A percentile compares a stretch with the other conserved stretches of the same genome.
phyloP scores from a whole-genome alignment of 2,888 invertebrate genomes.

The Zonitis immaculata region DNA sequence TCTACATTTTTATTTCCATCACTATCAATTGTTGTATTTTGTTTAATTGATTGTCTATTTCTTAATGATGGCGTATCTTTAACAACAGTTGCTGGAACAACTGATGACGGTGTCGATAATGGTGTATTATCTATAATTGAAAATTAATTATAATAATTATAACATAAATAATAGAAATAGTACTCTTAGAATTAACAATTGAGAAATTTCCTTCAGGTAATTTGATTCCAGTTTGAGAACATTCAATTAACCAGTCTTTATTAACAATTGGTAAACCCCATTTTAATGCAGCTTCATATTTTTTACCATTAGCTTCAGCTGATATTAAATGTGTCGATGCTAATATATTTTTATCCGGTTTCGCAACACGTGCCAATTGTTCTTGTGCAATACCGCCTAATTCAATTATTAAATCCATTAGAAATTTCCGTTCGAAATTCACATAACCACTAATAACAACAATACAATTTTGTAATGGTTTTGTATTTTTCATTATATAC shows the following conservation, averaged over 20 bases:
- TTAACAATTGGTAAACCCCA: constrained; percentile 81
- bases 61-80: no score
- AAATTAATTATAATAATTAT: no score
- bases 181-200: constrained; percentile 56
- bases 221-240: constrained; percentile 55
- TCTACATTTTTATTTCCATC: no score
- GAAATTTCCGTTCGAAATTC: constrained; percentile 67
- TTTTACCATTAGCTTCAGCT: constrained; percentile 68
- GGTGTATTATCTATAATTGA: no score
- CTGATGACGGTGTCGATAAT: not conserved
- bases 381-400: constrained; percentile 66
- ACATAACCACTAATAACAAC: constrained; percentile 75
- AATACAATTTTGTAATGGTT: constrained; percentile 64
- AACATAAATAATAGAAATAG: not conserved
- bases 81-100: not conserved
- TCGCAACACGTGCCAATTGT: constrained; percentile 59
- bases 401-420: constrained; percentile 63
- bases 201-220: constrained; percentile 56
- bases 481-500: constrained; percentile 50
- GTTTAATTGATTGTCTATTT: no score
- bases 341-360: constrained; percentile 49
- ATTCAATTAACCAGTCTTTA: constrained; percentile 71
- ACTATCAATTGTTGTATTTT: no score
- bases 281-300: constrained; percentile 75
- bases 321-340: constrained; percentile 81